Percentiles rank a stretch among this genome's conserved stretches.
phyloP scores from a whole-genome alignment of 2,113 vertebrate genomes.

The Rattus rattus region DNA sequence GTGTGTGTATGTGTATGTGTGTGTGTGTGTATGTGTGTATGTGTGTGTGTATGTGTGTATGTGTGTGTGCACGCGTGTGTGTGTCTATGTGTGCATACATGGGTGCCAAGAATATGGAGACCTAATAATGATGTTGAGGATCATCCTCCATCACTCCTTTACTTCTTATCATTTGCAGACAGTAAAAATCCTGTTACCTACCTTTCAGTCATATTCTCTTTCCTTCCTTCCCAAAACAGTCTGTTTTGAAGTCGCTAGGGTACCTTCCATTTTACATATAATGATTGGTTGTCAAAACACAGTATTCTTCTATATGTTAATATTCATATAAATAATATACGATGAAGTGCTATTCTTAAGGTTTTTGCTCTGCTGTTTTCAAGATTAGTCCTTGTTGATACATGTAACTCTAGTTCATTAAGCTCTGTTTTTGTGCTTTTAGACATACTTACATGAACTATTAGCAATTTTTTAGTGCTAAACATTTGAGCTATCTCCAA shows the following conservation, averaged over 20 bases:
- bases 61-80: neutral
- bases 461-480: neutral
- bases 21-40: neutral
- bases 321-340: neutral
- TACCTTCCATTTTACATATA: neutral
- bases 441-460: neutral
- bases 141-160: neutral
- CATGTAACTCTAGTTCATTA: conserved; percentile 8
- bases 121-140: neutral
- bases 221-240: neutral
- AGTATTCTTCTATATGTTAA: conserved; percentile 6
- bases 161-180: neutral
- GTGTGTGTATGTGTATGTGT: neutral
- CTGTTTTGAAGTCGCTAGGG: conserved; percentile 19
- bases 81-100: neutral
- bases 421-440: conserved; percentile 48
- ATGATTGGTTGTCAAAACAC: conserved; percentile 15
- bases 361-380: neutral
- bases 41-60: neutral
- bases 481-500: conserved; percentile 13
- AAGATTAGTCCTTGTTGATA: neutral
- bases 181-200: neutral
- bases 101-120: neutral
- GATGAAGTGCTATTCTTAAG: neutral
- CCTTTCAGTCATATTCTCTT: neutral